Evolutionary conservation across 2,113 vertebrate genomes (phyloP).

Genomic region (Eira barbara): DNA sequence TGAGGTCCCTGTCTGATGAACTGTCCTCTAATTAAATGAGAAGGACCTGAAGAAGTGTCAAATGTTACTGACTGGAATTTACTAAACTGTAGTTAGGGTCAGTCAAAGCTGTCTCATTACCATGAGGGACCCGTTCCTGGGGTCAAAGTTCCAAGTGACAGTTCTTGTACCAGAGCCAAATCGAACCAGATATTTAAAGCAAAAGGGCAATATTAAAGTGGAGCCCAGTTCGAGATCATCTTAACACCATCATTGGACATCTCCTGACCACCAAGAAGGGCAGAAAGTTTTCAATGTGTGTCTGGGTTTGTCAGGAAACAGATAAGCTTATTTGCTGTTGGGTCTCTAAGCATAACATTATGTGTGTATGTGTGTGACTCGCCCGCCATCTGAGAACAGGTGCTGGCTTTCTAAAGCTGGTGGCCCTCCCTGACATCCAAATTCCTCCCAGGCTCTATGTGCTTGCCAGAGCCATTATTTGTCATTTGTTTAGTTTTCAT

Average conservation of each 20-base stretch:
- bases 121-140: neutral
- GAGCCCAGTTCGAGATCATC: neutral
- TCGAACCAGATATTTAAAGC: neutral
- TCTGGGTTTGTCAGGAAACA: neutral
- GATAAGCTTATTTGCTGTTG: neutral
- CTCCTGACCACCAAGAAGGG: neutral
- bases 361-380: neutral
- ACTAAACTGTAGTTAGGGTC: neutral
- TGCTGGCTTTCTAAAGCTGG: neutral
- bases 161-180: neutral
- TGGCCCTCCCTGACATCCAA: neutral
- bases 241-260: neutral
- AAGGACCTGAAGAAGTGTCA: neutral
- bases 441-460: neutral
- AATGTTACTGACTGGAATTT: neutral
- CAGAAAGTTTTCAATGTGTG: neutral
- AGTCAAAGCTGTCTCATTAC: neutral
- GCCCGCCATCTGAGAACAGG: neutral
- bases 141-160: neutral
- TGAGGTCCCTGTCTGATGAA: neutral
- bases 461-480: constrained; percentile 27
- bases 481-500: constrained; percentile 55
- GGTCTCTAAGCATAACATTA: neutral
- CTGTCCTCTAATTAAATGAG: neutral
- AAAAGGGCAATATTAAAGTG: neutral